A percentile compares a stretch with the other conserved stretches of the same genome.
These are phyloP conservation scores for Ophthalmolycus amberensis DNA, from an alignment of 2,113 vertebrate species.

Conservation along the genomic window DNA sequence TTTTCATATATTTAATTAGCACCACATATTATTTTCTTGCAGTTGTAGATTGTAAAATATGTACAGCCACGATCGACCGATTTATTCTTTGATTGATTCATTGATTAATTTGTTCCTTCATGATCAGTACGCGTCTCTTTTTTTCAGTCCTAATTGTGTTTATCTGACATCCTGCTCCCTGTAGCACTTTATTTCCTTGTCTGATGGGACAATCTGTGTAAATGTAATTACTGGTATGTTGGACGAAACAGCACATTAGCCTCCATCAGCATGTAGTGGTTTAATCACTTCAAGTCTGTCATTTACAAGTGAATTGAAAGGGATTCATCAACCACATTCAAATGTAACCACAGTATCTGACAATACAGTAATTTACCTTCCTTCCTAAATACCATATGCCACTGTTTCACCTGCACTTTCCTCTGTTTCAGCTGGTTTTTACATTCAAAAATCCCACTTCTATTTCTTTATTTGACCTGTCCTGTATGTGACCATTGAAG, in stretches of 20 bases:
- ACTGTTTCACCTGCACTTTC: not conserved
- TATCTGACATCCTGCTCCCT: not conserved
- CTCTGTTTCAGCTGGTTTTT: not conserved
- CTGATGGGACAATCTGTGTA: constrained; percentile 27
- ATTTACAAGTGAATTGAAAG: constrained; percentile 9
- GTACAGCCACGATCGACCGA: not conserved
- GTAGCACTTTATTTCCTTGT: not conserved
- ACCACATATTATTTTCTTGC: not conserved
- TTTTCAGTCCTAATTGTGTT: constrained; percentile 7
- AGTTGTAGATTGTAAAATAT: not conserved
- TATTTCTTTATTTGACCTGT: constrained; percentile 29
- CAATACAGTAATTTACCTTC: not conserved
- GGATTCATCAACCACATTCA: not conserved
- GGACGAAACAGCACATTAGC: constrained; percentile 64
- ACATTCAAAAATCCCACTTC: not conserved
- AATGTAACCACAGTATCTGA: not conserved
- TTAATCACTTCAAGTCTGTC: not conserved
- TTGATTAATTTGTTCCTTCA: not conserved
- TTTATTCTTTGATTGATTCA: not conserved
- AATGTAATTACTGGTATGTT: constrained; percentile 43
- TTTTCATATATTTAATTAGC: not conserved
- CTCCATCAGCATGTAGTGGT: not conserved
- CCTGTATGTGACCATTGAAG: constrained; percentile 45
- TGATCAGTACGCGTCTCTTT: not conserved
- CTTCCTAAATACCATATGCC: not conserved